Conservation (phyloP, 1,140 invertebrate genomes). For the Drosophila bipectinata region DNA sequence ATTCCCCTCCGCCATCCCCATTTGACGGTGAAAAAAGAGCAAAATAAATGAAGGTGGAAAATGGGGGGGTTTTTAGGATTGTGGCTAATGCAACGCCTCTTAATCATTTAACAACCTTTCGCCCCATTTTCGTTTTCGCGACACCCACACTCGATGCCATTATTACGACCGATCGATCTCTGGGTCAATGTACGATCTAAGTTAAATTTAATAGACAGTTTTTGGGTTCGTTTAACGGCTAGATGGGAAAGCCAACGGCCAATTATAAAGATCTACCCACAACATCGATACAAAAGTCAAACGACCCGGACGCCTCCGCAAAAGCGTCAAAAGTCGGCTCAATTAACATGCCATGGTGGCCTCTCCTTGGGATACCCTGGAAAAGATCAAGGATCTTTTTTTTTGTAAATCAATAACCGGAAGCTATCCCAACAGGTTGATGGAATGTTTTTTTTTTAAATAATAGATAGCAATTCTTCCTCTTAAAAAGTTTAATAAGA, state of each 20-base stretch:
- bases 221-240: constrained; percentile 19
- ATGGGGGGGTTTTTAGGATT: constrained; percentile 14
- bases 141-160: constrained; percentile 32
- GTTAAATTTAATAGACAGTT: constrained; percentile 42
- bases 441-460: no score
- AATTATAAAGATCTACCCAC: constrained; percentile 76
- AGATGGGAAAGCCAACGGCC: constrained; percentile 62
- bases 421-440: neutral
- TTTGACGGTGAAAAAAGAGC: constrained; percentile 16
- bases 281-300: constrained; percentile 34
- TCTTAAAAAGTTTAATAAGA: no score
- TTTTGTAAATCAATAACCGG: neutral
- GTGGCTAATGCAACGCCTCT: constrained; percentile 74
- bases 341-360: constrained; percentile 55
- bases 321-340: constrained; percentile 47
- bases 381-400: neutral
- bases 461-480: no score
- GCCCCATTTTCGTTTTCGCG: constrained; percentile 76
- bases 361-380: constrained; percentile 11
- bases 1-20: constrained; percentile 1
- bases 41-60: constrained; percentile 12
- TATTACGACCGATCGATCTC: constrained; percentile 10
- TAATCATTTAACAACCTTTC: constrained; percentile 82
- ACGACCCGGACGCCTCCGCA: constrained; percentile 32
- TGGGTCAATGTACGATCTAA: constrained; percentile 52